Evolutionary conservation across 2,888 invertebrate genomes (phyloP).

Genomic region (Latheticus oryzae): DNA sequence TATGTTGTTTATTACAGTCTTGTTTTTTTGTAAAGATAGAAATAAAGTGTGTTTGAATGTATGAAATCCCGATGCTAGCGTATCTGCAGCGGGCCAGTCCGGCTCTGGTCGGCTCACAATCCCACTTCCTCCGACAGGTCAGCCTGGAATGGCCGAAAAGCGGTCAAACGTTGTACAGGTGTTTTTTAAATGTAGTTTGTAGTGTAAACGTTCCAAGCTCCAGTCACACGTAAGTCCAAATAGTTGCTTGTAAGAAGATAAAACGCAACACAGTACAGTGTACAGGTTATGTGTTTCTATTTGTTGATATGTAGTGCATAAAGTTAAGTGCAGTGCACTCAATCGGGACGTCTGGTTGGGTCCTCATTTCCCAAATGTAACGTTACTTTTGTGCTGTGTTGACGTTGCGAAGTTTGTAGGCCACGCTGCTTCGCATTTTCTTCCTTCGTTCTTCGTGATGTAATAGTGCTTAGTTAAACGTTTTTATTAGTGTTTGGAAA

Average conservation of each 20-base stretch:
- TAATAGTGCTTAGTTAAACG: slow-evolving; percentile 51
- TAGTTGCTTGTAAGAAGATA: slow-evolving; percentile 8
- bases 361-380: slow-evolving; percentile 61
- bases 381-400: slow-evolving; percentile 57
- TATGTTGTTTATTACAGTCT: too few relatives aligned
- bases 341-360: slow-evolving; percentile 54
- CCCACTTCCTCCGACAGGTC: slow-evolving; percentile 66
- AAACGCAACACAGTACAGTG: slow-evolving; percentile 27
- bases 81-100: slow-evolving; percentile 44
- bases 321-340: slow-evolving; percentile 62
- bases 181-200: slow-evolving; percentile 64
- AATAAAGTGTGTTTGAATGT: slow-evolving; percentile 2
- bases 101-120: slow-evolving; percentile 58
- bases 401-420: slow-evolving; percentile 47
- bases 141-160: slow-evolving; percentile 67
- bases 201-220: slow-evolving; percentile 51
- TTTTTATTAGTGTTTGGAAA: slow-evolving; percentile 39
- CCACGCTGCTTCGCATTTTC: slow-evolving; percentile 27
- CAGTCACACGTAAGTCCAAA: slow-evolving; percentile 48
- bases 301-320: slow-evolving; percentile 64
- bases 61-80: slow-evolving; percentile 34
- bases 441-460: slow-evolving; percentile 52
- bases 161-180: slow-evolving; percentile 66
- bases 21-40: too few relatives aligned
- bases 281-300: slow-evolving; percentile 55